Conservation (phyloP, 2,113 vertebrate genomes). For the Conger conger region DNA sequence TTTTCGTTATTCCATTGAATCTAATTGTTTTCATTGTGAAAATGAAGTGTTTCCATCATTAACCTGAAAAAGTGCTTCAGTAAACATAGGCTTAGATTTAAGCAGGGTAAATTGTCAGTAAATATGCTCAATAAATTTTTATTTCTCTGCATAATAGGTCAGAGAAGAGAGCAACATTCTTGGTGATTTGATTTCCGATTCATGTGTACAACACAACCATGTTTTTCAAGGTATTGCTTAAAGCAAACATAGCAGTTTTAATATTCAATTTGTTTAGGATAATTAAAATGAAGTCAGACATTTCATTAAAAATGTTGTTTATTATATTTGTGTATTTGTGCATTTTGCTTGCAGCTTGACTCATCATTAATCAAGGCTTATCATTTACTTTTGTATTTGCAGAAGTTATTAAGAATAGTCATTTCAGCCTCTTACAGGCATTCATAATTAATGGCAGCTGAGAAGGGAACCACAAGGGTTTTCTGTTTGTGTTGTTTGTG, state of each 20-base stretch:
- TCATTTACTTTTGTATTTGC: not conserved
- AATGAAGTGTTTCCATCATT: not conserved
- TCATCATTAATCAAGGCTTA: not conserved
- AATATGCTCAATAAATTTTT: not conserved
- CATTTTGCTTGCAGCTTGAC: not conserved
- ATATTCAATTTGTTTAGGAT: not conserved
- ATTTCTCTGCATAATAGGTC: not conserved
- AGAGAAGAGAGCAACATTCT: not conserved
- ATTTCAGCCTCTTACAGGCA: not conserved
- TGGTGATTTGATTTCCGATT: not conserved
- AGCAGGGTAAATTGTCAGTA: constrained; percentile 2
- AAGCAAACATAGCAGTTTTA: not conserved
- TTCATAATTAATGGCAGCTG: not conserved
- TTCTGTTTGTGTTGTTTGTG: not conserved
- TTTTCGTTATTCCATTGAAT: constrained; percentile 4
- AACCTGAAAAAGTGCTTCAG: not conserved
- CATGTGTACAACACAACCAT: not conserved
- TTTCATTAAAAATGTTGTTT: not conserved
- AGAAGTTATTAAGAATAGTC: not conserved
- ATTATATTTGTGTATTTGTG: not conserved
- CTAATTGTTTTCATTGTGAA: not conserved
- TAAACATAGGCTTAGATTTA: not conserved
- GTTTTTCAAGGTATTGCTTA: not conserved
- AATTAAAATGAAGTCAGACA: not conserved
- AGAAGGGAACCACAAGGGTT: not conserved